Conservation (phyloP, 2,797 vertebrate genomes). For the Microctenopoma steveboyesi region DNA sequence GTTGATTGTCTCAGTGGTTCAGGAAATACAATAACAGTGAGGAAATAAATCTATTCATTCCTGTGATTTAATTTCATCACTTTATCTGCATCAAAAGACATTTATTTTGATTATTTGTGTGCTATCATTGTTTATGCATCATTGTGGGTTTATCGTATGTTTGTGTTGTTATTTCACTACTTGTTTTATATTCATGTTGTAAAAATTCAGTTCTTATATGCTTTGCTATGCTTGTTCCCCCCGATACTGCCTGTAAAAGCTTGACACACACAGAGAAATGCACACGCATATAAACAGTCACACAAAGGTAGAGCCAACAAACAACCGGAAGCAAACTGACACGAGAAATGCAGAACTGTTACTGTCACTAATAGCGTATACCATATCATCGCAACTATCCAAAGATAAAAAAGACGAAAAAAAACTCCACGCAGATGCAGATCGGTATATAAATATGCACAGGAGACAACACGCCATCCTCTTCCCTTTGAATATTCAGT, state of each 20-base stretch:
- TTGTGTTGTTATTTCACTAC: not conserved
- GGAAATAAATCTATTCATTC: not conserved
- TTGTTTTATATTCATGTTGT: not conserved
- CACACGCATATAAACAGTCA: not conserved
- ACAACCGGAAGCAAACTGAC: constrained; percentile 22
- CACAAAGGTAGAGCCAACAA: constrained; percentile 14
- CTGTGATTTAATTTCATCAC: not conserved
- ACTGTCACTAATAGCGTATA: not conserved
- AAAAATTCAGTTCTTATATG: constrained; percentile 17
- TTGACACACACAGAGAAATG: not conserved
- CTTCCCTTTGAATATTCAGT: constrained; percentile 68
- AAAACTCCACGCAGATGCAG: constrained; percentile 26
- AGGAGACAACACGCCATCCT: constrained; percentile 25
- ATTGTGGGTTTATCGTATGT: no score
- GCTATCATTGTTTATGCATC: no score
- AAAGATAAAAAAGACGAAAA: constrained; percentile 23
- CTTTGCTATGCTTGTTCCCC: not conserved
- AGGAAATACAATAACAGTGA: not conserved
- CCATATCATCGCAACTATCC: not conserved
- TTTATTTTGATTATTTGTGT: no score
- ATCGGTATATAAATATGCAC: constrained; percentile 34
- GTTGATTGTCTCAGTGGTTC: not conserved
- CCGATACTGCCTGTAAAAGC: not conserved
- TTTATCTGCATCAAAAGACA: no score
- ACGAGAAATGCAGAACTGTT: constrained; percentile 5